phyloP scores from a whole-genome alignment of 1,140 invertebrate genomes.

The Conopomorpha cramerella region DNA sequence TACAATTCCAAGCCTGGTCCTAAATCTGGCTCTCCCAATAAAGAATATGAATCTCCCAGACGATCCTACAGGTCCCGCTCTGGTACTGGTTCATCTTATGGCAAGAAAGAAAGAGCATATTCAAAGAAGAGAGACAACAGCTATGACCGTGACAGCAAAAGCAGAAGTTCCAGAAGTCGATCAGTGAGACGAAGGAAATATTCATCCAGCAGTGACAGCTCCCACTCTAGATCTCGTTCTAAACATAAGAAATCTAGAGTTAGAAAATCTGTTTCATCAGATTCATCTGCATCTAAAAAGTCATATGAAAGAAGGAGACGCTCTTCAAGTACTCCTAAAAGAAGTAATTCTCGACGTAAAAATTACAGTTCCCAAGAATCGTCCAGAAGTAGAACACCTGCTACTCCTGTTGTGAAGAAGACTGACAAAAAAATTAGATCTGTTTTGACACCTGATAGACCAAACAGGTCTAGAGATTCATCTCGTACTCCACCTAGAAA shows the following conservation, averaged over 20 bases:
- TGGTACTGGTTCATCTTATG: slow-evolving; percentile 31
- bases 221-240: slow-evolving; percentile 32
- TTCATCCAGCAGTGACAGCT: slow-evolving; percentile 27
- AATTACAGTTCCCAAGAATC: too few species aligned
- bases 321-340: slow-evolving; percentile 27
- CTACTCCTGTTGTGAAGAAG: too few species aligned
- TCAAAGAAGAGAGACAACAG: slow-evolving; percentile 30
- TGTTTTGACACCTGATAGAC: too few species aligned
- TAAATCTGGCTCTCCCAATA: too few species aligned
- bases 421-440: too few species aligned
- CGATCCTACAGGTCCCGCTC: slow-evolving; percentile 25
- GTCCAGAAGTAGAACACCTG: too few species aligned
- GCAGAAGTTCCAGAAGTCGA: slow-evolving; percentile 21
- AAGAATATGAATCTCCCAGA: slow-evolving; percentile 14
- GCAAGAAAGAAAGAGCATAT: slow-evolving; percentile 21
- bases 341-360: too few species aligned
- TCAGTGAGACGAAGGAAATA: slow-evolving; percentile 18
- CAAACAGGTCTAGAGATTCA: slow-evolving; percentile 12
- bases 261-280: slow-evolving; percentile 19
- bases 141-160: slow-evolving; percentile 20
- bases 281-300: slow-evolving; percentile 24
- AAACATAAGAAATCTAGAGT: slow-evolving; percentile 14
- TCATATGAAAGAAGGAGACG: slow-evolving; percentile 22
- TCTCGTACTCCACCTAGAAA: slow-evolving; percentile 23
- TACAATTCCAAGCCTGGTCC: too few species aligned